Conservation (phyloP, 2,113 vertebrate genomes). For the Pogonocichla stellata region DNA sequence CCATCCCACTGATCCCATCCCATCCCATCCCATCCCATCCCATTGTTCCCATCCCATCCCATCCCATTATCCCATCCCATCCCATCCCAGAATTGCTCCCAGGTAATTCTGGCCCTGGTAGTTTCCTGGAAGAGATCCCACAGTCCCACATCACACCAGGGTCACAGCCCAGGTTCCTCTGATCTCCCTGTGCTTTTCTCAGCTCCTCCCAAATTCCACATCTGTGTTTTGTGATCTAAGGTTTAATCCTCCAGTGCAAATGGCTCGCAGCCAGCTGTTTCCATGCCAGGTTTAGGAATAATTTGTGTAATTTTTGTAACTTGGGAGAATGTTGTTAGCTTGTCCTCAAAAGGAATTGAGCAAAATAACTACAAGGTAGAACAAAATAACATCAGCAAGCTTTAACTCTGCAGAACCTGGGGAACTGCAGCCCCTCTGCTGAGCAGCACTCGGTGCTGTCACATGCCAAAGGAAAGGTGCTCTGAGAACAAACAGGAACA, state of each 20-base stretch:
- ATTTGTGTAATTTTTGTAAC: not conserved
- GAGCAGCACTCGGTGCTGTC: not conserved
- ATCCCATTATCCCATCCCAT: not conserved
- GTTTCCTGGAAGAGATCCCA: not conserved
- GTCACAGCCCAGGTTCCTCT: not conserved
- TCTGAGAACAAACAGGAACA: not conserved
- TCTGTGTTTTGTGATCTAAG: too few species aligned
- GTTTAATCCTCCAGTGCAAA: not conserved
- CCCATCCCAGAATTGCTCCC: not conserved
- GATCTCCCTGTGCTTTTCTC: not conserved
- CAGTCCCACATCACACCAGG: accelerated
- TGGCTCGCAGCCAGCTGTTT: not conserved
- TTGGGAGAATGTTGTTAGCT: not conserved
- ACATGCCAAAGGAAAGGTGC: not conserved
- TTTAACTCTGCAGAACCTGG: not conserved
- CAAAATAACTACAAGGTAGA: not conserved
- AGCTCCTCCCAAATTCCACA: not conserved
- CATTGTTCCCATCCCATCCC: too few species aligned
- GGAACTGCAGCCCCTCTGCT: not conserved
- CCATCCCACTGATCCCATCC: too few species aligned
- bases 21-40: not conserved
- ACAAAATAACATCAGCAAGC: not conserved
- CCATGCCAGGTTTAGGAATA: not conserved
- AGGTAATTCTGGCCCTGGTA: accelerated
- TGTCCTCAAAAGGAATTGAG: not conserved